phyloP scores from a whole-genome alignment of 64 coral and sea anemone genomes.

The Stichodactyla mertensii region DNA sequence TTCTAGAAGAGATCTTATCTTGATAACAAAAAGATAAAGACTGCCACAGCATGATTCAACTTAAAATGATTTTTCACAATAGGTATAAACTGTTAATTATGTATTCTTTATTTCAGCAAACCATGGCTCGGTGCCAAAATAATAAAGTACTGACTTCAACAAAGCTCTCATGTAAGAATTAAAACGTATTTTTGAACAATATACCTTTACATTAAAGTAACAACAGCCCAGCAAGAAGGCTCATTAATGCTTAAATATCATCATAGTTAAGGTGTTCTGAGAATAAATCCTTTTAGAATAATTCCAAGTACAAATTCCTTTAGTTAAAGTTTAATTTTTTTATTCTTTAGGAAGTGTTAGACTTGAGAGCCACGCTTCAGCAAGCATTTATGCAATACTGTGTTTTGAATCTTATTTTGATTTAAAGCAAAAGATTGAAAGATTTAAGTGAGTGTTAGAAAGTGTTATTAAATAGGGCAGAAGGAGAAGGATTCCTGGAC shows the following conservation, averaged over 20 bases:
- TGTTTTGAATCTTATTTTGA: background rate
- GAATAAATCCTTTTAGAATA: background rate
- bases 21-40: background rate
- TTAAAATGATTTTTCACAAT: background rate
- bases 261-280: background rate
- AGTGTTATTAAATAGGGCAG: background rate
- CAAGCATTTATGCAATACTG: background rate
- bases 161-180: background rate
- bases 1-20: background rate
- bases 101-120: background rate
- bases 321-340: background rate
- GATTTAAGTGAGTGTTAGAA: background rate
- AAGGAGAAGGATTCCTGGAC: background rate
- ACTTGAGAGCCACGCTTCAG: background rate
- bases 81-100: background rate
- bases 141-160: background rate
- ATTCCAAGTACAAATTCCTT: background rate
- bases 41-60: background rate
- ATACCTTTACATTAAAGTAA: background rate
- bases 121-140: background rate
- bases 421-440: background rate
- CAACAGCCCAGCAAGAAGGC: background rate
- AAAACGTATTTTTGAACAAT: background rate
- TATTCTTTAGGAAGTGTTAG: background rate
- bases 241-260: background rate